Conservation (phyloP, 2,113 vertebrate species). For the Poecile atricapillus region DNA sequence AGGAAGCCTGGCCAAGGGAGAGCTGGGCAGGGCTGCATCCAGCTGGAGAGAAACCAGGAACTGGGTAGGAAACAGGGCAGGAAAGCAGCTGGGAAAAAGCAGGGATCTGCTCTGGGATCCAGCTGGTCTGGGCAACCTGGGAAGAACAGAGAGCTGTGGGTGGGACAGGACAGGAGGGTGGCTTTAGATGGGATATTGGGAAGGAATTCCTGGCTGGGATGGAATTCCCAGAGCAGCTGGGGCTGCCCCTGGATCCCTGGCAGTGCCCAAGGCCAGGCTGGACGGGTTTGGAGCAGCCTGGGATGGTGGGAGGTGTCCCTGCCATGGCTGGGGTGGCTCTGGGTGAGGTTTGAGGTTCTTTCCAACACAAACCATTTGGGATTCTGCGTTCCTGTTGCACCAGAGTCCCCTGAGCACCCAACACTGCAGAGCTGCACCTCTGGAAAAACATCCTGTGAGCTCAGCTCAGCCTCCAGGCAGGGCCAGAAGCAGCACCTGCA, state of each 20-base stretch:
- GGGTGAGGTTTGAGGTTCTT: background rate
- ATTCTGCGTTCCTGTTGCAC: background rate
- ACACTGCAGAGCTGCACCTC: background rate
- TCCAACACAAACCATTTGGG: background rate
- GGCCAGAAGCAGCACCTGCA: background rate
- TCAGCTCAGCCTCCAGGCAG: background rate
- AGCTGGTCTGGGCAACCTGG: rapidly evolving
- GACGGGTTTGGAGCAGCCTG: background rate
- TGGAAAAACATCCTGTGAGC: background rate
- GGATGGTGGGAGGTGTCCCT: background rate
- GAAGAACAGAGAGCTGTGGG: background rate
- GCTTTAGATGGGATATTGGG: background rate
- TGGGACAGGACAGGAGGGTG: background rate
- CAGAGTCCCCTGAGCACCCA: background rate
- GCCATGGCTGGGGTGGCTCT: background rate
- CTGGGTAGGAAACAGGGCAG: rapidly evolving
- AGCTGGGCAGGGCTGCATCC: background rate
- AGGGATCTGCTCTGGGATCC: rapidly evolving
- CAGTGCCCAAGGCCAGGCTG: background rate
- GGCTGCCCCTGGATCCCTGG: background rate
- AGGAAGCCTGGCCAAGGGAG: background rate
- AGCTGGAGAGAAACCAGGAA: background rate
- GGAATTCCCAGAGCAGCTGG: background rate
- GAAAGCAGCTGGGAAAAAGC: background rate
- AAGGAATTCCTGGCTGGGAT: background rate